Percentiles rank a stretch among this genome's conserved stretches.
phyloP scores from a whole-genome alignment of 1,140 invertebrate species.

The Battus philenor region DNA sequence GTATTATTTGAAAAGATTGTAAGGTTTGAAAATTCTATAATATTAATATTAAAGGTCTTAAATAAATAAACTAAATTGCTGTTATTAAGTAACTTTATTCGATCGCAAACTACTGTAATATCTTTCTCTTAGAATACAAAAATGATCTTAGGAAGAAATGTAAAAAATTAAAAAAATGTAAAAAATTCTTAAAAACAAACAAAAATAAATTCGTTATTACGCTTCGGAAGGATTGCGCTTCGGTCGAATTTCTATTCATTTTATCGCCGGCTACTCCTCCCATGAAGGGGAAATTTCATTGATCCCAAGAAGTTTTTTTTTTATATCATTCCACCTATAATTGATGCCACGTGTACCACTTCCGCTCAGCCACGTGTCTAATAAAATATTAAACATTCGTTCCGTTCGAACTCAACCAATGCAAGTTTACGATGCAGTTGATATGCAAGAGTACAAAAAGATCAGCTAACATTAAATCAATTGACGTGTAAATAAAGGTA shows the following conservation, averaged over 20 bases:
- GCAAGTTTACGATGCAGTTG: constrained; percentile 30
- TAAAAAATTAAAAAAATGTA: background rate
- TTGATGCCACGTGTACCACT: constrained; percentile 68
- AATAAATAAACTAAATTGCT: no score
- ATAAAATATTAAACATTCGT: constrained; percentile 62
- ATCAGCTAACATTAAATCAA: constrained; percentile 45
- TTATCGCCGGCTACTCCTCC: constrained; percentile 36
- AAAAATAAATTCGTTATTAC: constrained; percentile 3
- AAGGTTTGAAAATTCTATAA: no score
- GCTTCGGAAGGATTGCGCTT: constrained; percentile 14
- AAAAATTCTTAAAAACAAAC: no score
- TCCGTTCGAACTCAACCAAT: constrained; percentile 31
- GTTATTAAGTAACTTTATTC: no score
- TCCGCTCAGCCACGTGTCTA: constrained; percentile 65
- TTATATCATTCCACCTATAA: constrained; percentile 54
- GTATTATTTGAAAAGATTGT: no score
- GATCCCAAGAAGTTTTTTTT: constrained; percentile 43
- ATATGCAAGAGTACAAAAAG: constrained; percentile 42
- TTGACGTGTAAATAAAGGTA: constrained; percentile 38
- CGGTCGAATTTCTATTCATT: constrained; percentile 35
- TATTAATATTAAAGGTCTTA: no score
- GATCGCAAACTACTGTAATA: no score
- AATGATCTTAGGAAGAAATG: background rate
- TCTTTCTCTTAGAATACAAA: no score
- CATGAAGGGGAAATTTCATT: constrained; percentile 40